Evolutionary conservation across 1,140 invertebrate genomes (phyloP).

Genomic region (Parapsyche elsis): DNA sequence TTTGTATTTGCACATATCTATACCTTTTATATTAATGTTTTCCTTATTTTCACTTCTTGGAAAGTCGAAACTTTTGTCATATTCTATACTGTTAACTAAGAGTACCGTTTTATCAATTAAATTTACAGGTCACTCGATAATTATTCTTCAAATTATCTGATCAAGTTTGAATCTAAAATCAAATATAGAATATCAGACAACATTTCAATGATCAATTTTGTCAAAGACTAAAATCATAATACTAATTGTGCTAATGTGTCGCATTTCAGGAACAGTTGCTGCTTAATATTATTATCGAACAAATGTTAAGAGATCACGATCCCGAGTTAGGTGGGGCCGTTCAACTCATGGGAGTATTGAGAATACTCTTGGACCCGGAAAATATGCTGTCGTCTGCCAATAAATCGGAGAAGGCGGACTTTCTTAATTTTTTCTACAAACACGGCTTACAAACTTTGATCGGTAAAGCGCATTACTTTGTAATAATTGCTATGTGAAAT

Average conservation of each 20-base stretch:
- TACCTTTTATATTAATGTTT: background rate
- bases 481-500: background rate
- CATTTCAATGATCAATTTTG: too few relatives aligned
- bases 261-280: constrained; percentile 87
- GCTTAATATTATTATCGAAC: constrained; percentile 97
- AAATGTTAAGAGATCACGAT: constrained; percentile 89
- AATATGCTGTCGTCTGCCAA: constrained; percentile 96
- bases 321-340: constrained; percentile 95
- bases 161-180: too few relatives aligned
- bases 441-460: constrained; percentile 96
- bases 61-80: too few relatives aligned
- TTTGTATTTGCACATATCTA: background rate
- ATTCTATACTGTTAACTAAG: too few relatives aligned
- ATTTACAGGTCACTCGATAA: too few relatives aligned
- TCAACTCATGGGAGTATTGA: constrained; percentile 93
- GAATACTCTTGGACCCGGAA: constrained; percentile 96
- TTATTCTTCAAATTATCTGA: too few relatives aligned
- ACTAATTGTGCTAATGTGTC: constrained; percentile 7
- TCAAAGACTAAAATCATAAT: too few relatives aligned
- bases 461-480: constrained; percentile 67
- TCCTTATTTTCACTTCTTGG: too few relatives aligned
- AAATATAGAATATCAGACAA: too few relatives aligned
- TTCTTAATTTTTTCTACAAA: constrained; percentile 99
- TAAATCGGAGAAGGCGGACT: constrained; percentile 98
- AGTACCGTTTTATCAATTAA: too few relatives aligned